Base-by-base conservation (phyloP, 2,113 vertebrate species). In the Alexandromys fortis region DNA sequence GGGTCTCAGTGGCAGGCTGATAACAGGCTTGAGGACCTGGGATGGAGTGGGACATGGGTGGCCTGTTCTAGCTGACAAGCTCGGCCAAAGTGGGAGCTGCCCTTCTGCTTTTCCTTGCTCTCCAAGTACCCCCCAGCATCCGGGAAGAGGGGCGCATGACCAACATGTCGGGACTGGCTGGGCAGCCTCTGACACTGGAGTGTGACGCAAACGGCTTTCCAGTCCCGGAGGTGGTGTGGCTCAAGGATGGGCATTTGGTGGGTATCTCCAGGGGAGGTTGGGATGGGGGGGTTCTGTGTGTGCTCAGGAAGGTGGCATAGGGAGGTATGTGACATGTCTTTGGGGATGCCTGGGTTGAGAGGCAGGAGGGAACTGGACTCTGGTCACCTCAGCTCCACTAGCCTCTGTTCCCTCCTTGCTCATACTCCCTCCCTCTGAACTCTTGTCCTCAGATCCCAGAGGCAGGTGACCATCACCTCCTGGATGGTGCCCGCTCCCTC, bases 41-140 rank as follows among this genome's bases (percentile, higher is more conserved):
- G 19, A 19, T 33, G 67, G 58, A 7, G 4, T 0, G 11, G 55
- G 42, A 35, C 11, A 2, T 3, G 42, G 83, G 35, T 77, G 16
- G 5, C 67, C 75, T 21, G 14, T 26, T 67, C 12, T 22, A 72
- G 52, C 26, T 35, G 10, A 16, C 24, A 33, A 77, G 86, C 16
- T 26, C 0, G 0, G 47, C 47, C 49, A 52, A 42, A 12, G 7
- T 19, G 16, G 13, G 30, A n/a, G 5, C 22, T 30, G 10, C 38
- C 24, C 1, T 75, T 91, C 19, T 58, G 22, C 16, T 70, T 78
- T 33, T 90, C n/a, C 30, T 94, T 35, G 11, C 17, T 67, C 35
- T 73, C 17, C 61, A 86, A 99, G 99, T 99, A 95, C 99, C 99
- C 49, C 99, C 99, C 78, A 98, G 98, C 97, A 98, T 99, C 96